These are phyloP conservation scores for Oegoconia quadripuncta DNA, from an alignment of 2,888 invertebrate species.

Conservation along the genomic window DNA sequence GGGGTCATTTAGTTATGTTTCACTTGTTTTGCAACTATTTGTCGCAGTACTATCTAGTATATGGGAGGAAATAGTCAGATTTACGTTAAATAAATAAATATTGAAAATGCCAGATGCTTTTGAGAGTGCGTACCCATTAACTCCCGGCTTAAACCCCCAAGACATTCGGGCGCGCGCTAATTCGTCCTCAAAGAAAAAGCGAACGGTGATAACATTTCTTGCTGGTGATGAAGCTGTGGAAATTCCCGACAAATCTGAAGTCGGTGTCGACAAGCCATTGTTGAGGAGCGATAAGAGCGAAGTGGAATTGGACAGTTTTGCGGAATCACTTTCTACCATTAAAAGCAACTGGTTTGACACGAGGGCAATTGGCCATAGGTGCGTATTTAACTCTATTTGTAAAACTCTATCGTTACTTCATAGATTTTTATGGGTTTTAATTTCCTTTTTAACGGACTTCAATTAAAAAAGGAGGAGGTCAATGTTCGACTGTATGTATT, in stretches of 20 bases:
- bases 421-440: too few species aligned
- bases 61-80: constrained; percentile 25
- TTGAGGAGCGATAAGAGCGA: constrained; percentile 62
- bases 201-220: constrained; percentile 57
- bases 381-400: constrained; percentile 22
- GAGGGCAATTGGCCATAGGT: constrained; percentile 80
- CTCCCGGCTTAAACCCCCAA: constrained; percentile 67
- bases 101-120: constrained; percentile 80
- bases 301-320: constrained; percentile 76
- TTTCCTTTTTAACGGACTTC: too few species aligned
- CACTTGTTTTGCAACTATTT: constrained; percentile 38
- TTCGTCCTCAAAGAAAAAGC: constrained; percentile 64
- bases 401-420: too few species aligned
- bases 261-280: constrained; percentile 60
- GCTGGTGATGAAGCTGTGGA: constrained; percentile 64
- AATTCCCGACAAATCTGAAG: constrained; percentile 68
- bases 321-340: constrained; percentile 63
- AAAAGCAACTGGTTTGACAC: constrained; percentile 77
- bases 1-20: constrained; percentile 52
- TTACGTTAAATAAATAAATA: constrained; percentile 14
- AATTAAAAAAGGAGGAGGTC: too few species aligned
- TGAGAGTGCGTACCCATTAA: constrained; percentile 77
- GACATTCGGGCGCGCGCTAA: constrained; percentile 80
- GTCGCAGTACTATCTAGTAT: constrained; percentile 34
- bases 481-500: too few species aligned